Conservation (phyloP, 2,797 vertebrate species). For the Onychomys arenicola region DNA sequence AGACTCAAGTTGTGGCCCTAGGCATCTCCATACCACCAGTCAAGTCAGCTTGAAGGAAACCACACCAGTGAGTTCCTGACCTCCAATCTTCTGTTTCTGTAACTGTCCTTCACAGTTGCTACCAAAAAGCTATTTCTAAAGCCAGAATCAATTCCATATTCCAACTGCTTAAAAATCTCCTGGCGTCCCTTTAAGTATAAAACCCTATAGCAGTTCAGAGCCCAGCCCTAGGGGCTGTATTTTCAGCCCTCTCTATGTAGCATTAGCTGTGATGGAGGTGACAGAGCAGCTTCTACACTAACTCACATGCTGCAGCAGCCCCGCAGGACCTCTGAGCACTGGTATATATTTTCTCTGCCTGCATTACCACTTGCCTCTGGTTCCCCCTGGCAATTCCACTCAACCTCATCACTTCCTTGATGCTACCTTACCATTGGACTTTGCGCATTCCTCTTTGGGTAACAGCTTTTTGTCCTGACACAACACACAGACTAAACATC, state of each 20-base stretch:
- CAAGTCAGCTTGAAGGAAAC: not conserved
- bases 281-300: not conserved
- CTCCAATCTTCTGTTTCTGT: not conserved
- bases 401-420: not conserved
- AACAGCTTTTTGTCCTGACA: not conserved
- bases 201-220: not conserved
- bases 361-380: not conserved
- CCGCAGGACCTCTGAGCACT: not conserved
- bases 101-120: not conserved
- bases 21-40: fast-evolving
- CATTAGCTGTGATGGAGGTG: not conserved
- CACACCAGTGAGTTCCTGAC: not conserved
- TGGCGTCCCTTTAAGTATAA: not conserved
- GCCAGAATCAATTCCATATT: not conserved
- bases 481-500: not conserved
- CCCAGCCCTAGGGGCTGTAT: not conserved
- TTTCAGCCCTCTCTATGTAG: not conserved
- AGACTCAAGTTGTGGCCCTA: not conserved
- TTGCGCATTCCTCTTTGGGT: not conserved
- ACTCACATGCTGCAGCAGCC: not conserved
- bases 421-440: not conserved
- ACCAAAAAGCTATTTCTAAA: not conserved
- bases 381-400: not conserved
- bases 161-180: not conserved
- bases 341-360: not conserved